Base-by-base conservation (phyloP, 2,113 vertebrate species). In the Malurus elegans region DNA sequence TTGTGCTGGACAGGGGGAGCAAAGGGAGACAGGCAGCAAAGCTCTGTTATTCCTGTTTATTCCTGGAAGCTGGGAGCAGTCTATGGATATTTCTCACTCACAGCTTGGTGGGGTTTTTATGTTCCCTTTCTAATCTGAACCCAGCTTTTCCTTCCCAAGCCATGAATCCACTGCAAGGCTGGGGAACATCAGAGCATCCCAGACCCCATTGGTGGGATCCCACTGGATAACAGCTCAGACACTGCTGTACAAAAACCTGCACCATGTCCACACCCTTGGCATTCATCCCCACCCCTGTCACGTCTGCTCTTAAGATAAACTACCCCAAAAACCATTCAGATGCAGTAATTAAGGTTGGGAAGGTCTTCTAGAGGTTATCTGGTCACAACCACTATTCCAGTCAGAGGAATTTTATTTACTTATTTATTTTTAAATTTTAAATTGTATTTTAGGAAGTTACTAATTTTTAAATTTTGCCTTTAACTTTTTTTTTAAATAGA, bases 201-300 rank as follows among this genome's bases (percentile, higher is more conserved):
- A 88, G 31, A 62, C 12, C 6, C 44, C 16, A 14, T 18, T 48
- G 34, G 13, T 18, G 57, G 53, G 17, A 44, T 80, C 51, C 10
- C 69, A 45, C 5, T 5, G 51, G 45, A 47, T 1, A 57, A 60
- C 5, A 29, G 50, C 40, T 88, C 60, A 31, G 19, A 34, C 12
- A 2, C 18, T 44, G 45, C 47, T 56, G 5, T 7, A 32, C 3
- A 7, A 60, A 29, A 56, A 14, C 18, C 58, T 47, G 53, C 20
- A 45, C 21, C 29, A 12, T 1, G 0, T 44, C 36, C 21, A 31
- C 8, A 1, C 4, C 53, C 44, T 31, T 38, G 38, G 26, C 14
- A 17, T 34, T 29, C 66, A 71, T 28, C 15, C 18, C 38, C 40
- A 60, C 14, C 57, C 29, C 75, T 67, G 31, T 9, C 20, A 56